Evolutionary conservation across 2,888 invertebrate genomes (phyloP), one percentile per base, ranked within the genome.

Genomic region (Portevinia maculata): DNA sequence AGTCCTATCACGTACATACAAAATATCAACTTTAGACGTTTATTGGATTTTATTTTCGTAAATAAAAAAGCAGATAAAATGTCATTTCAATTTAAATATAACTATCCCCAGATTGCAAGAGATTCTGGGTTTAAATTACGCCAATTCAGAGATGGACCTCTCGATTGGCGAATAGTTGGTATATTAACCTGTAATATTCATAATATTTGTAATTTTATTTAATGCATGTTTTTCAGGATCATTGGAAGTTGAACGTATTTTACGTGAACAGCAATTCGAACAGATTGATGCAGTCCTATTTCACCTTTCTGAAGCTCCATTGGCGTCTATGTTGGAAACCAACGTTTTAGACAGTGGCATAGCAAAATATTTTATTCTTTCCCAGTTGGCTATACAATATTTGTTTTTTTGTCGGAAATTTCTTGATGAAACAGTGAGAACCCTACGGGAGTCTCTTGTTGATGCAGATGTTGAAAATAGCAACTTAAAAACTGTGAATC

Each of bases 101-200:
- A 90, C 62, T 90, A 88, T 86, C 88, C 90, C 5, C 87, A 90
- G 83, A 85, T 90, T 46, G 90, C 90, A 55, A 86, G 90, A 13
- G 89, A 89, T 1, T 87, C 89, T 13, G 90, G 91, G 13, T 90
- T 90, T 60, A 88, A 87, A 67, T 79, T 90, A 46, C 86, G 87
- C 0, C 88, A 88, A 50, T 88, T 86, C 52, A 87, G 87, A 30
- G 89, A 90, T 70, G 90, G 89, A 0, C 87, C 87, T 1, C 53
- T 90, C 32, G 90, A 90, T 60, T 90, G 90, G 90, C 88, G 89
- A 13, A 79, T 88, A 15, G 86, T 90, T 85, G 89, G 90, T 90
- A 86, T 84, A 28, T 24, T 37, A 5, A 50, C 34, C 3, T 67
- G n/a, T 1, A n/a, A n/a, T n/a, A n/a, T n/a, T n/a, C n/a, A n/a